Evolutionary conservation across 2,888 invertebrate genomes (phyloP), one percentile per base, ranked within the genome.

Genomic region (Nipponacmea schrenckii): DNA sequence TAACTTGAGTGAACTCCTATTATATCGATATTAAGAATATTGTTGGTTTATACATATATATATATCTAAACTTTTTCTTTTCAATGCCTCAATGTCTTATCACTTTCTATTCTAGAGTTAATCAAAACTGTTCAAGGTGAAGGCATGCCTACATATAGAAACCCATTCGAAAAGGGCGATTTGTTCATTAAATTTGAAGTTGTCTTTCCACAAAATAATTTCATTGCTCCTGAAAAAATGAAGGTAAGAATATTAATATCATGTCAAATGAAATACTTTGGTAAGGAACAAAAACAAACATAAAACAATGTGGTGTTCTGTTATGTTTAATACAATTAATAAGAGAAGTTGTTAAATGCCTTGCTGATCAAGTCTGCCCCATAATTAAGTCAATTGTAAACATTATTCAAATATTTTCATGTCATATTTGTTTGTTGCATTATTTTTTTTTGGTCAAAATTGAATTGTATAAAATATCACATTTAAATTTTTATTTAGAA

Each of bases 151-250:
- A 56, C 24, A 10, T 56, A 56, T 56, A 56, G 56, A 56, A 56
- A 94, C 89, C 95, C 95, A 8, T 94, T 94, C 87, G 94, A 95
- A 83, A 94, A 93, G 87, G 97, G 97, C 69, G 94, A 95, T 89
- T 90, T 98, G 67, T 94, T 94, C 85, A 92, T 97, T 71, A 94
- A 94, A 82, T 96, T 98, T 91, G 93, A 93, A 83, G 93, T 97
- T 69, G 91, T 92, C 74, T 97, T 97, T 90, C 97, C 97, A 62
- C 81, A 81, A 63, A 83, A 85, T 68, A 83, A 95, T 86, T 96
- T 96, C 90, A 92, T 93, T 46, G 91, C 92, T 77, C 92, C 93
- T 79, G 91, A 91, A 69, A 92, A 90, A 71, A 77, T 91, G 31
- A 89, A 90, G 89, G 91, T 91, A 82, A 80, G 81, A 73, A 15